Base-by-base conservation (phyloP, 2,888 invertebrate genomes). In the Hyposoter dolosus region DNA sequence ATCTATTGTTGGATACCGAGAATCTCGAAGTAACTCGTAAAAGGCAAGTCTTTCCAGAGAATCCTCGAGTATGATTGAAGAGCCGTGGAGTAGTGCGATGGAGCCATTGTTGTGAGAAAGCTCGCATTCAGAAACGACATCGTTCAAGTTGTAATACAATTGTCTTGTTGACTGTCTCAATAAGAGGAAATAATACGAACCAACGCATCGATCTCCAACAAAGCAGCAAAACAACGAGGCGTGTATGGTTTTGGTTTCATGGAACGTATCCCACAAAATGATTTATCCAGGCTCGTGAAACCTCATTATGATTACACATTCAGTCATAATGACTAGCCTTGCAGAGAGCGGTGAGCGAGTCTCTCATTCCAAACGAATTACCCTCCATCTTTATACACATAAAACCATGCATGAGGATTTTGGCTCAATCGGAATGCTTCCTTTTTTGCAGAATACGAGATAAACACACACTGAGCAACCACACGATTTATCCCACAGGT, bases 231-330 rank as follows among this genome's bases (percentile, higher is more conserved):
- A 63, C 35, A 4, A 17, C 15, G 40, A 60, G 40, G 15, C 68
- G 35, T 17, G 9, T 17, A 12, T 35, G n/a, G 40, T 60, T 50
- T 60, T 12, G 28, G 28, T 12, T 60, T 28, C 28, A 15, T 17
- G 40, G 17, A 40, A 35, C 69, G 40, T 76, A 79, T 60, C 56
- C 53, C 83, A 5, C 6, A 53, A 32, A 77, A 83, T 83, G 80
- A 87, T 87, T 87, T 85, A 85, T 85, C 82, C n/a, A 50, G 12
- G 56, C 75, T 75, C 83, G 28, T 32, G 71, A 71, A 84, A 78
- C 28, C 83, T 82, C 84, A 82, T 86, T 82, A 86, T 83, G 76
- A 85, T 86, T 84, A 75, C 69, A 78, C 86, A 86, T 82, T 71
- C 82, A 83, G 78, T 76, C 78, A 28, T 86, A 84, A 86, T 86